Conservation (phyloP, 30 jellyfish, hydroid and myxozoan species). For the Aurelia coerulea region DNA sequence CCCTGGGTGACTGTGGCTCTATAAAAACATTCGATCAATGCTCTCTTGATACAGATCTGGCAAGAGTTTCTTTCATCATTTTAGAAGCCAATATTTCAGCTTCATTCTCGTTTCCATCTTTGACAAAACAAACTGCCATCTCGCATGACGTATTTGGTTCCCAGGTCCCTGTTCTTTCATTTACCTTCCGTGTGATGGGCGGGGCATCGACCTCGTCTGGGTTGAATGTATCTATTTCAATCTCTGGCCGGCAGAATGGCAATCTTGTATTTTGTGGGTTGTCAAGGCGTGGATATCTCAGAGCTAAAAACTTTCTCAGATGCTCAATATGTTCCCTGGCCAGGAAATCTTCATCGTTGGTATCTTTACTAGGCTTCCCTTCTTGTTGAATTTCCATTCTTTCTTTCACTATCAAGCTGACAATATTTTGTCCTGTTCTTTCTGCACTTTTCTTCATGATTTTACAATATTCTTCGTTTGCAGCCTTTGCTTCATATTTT, state of each 20-base stretch:
- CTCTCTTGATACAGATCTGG: no score
- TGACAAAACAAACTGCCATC: no score
- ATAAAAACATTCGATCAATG: no score
- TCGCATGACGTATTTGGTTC: no score
- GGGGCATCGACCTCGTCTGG: no score
- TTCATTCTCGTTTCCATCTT: no score
- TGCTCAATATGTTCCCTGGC: not conserved
- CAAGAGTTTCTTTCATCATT: no score
- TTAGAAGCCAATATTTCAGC: no score
- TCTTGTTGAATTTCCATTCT: no score
- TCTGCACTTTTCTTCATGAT: not conserved
- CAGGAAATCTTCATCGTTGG: not conserved
- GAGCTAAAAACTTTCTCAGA: not conserved
- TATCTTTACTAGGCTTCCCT: not conserved
- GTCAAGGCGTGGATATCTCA: slow-evolving; percentile 12
- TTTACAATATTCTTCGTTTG: not conserved
- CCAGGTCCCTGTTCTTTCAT: no score
- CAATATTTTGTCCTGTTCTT: not conserved
- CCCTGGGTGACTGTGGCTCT: no score
- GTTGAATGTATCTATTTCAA: not conserved
- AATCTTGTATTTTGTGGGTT: not conserved
- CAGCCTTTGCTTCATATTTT: not conserved
- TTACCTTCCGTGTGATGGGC: no score
- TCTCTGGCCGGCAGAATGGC: not conserved
- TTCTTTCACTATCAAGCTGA: not conserved